Evolutionary conservation across 2,888 invertebrate species (phyloP).

Genomic region (Drosophila testacea): DNA sequence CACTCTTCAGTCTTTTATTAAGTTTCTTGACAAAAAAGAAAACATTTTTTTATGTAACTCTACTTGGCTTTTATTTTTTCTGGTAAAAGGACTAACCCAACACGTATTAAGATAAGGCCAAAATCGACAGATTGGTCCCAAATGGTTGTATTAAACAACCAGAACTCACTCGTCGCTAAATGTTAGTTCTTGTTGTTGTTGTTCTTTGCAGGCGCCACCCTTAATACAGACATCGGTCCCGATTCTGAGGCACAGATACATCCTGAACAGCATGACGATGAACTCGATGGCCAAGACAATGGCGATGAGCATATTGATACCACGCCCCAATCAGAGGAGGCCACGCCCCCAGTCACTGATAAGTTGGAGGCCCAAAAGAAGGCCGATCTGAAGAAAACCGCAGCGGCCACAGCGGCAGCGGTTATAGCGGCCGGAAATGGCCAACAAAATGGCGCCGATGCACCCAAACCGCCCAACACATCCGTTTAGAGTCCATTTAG

Average conservation of each 20-base stretch:
- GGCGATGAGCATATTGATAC: slow-evolving; percentile 84
- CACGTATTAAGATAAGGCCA: slow-evolving; percentile 34
- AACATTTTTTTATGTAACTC: slow-evolving; percentile 14
- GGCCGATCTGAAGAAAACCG: slow-evolving; percentile 82
- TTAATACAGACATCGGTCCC: slow-evolving; percentile 87
- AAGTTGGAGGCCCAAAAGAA: slow-evolving; percentile 84
- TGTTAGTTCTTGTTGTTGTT: slow-evolving; percentile 87
- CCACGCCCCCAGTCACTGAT: slow-evolving; percentile 84
- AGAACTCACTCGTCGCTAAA: slow-evolving; percentile 80
- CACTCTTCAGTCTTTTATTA: slow-evolving; percentile 1
- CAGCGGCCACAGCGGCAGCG: slow-evolving; percentile 73
- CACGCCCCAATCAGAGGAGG: slow-evolving; percentile 84
- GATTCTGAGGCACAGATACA: slow-evolving; percentile 88
- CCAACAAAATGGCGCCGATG: slow-evolving; percentile 71
- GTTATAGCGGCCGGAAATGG: slow-evolving; percentile 75
- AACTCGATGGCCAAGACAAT: slow-evolving; percentile 86
- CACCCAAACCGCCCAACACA: slow-evolving; percentile 84
- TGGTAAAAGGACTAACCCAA: slow-evolving; percentile 71
- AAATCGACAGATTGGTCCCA: slow-evolving; percentile 22
- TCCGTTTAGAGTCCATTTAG: slow-evolving; percentile 73
- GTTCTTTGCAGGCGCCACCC: slow-evolving; percentile 88
- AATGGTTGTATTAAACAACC: slow-evolving; percentile 39
- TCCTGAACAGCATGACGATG: slow-evolving; percentile 86
- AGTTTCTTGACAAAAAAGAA: neutral
- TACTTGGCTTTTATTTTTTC: slow-evolving; percentile 23